A percentile compares a stretch with the other conserved stretches of the same genome.
These are phyloP conservation scores for Kobus ellipsiprymnus DNA, from an alignment of 2,113 vertebrate species.

Conservation along the genomic window DNA sequence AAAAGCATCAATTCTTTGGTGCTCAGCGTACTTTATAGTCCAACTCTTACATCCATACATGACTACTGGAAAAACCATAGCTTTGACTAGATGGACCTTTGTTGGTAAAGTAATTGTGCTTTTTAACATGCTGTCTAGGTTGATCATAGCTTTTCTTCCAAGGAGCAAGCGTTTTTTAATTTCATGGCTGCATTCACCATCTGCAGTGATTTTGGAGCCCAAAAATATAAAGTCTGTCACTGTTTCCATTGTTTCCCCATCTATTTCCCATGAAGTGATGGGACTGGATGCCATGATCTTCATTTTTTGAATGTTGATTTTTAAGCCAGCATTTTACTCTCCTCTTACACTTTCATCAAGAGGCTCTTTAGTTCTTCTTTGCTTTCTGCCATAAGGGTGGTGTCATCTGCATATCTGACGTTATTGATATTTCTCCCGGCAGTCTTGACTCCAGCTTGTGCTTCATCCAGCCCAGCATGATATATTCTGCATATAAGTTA, in stretches of 20 bases:
- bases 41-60: neutral
- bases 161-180: neutral
- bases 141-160: neutral
- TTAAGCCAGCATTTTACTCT: neutral
- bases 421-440: neutral
- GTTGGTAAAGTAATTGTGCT: neutral
- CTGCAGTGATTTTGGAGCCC: neutral
- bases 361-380: neutral
- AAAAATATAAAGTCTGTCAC: neutral
- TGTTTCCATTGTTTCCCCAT: neutral
- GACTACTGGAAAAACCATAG: neutral
- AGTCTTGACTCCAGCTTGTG: neutral
- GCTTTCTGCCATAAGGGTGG: neutral
- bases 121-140: neutral
- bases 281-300: neutral
- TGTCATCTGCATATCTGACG: neutral
- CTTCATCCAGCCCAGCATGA: neutral
- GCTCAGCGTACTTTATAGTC: neutral
- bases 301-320: neutral
- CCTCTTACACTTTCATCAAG: neutral
- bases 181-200: neutral
- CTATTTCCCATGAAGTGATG: neutral
- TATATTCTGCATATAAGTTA: neutral
- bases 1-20: neutral
- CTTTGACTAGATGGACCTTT: neutral